A percentile compares a stretch with the other conserved stretches of the same genome.
These are phyloP conservation scores for Pelobates fuscus DNA, from an alignment of 2,113 vertebrate species.

Conservation along the genomic window DNA sequence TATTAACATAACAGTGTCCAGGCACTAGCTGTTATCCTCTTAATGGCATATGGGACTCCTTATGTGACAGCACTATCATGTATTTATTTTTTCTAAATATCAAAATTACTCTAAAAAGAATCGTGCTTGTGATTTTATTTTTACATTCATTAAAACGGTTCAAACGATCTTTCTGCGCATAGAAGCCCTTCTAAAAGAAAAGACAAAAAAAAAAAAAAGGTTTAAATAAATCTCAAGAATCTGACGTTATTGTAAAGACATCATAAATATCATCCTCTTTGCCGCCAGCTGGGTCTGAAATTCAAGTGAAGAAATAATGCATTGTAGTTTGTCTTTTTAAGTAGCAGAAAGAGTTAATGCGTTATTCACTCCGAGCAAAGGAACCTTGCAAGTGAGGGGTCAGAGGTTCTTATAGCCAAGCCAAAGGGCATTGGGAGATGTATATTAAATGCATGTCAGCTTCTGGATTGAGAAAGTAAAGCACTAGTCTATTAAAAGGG, in stretches of 20 bases:
- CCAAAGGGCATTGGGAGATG: conserved; percentile 59
- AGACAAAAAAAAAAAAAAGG: no score
- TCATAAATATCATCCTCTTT: neutral
- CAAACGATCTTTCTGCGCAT: no score
- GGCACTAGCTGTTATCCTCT: no score
- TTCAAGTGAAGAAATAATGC: conserved; percentile 15
- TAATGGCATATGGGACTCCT: no score
- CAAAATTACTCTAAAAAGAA: no score
- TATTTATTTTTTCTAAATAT: no score
- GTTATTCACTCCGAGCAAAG: conserved; percentile 51
- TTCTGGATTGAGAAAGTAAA: conserved; percentile 67
- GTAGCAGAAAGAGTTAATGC: conserved; percentile 42
- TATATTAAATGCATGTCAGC: conserved; percentile 64
- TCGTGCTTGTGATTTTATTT: no score
- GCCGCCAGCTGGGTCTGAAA: conserved; percentile 22
- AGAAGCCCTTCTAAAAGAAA: neutral
- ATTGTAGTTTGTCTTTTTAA: conserved; percentile 19
- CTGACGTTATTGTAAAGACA: neutral
- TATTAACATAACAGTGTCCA: no score
- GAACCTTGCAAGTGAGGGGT: conserved; percentile 62
- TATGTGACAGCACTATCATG: no score
- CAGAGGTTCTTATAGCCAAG: conserved; percentile 65
- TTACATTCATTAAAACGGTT: no score
- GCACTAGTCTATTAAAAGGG: conserved; percentile 65
- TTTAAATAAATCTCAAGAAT: neutral